Conservation (phyloP, 2,113 vertebrate species). For the Bufo gargarizans region DNA sequence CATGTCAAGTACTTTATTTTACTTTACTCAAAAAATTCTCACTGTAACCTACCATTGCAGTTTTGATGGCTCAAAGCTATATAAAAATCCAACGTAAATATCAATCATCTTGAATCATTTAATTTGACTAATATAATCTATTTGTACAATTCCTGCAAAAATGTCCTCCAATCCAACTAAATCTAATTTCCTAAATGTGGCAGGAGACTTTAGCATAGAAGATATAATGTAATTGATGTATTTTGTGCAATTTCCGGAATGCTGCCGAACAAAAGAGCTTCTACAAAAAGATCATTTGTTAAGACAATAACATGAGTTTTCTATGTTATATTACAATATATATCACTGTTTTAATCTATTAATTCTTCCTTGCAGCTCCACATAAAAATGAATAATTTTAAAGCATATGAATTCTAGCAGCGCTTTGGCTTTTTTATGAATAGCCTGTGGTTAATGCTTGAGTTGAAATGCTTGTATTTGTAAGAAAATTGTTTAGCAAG, state of each 20-base stretch:
- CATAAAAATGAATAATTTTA: slow-evolving; percentile 53
- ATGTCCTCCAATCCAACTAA: slow-evolving; percentile 42
- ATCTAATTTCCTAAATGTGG: slow-evolving; percentile 58
- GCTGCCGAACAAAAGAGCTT: slow-evolving; percentile 17
- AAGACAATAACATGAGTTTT: slow-evolving; percentile 52
- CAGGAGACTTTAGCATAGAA: slow-evolving; percentile 43
- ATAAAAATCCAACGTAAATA: slow-evolving; percentile 45
- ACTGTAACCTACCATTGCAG: slow-evolving; percentile 7
- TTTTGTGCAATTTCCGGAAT: slow-evolving; percentile 53
- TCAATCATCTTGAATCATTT: slow-evolving; percentile 52
- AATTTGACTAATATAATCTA: slow-evolving; percentile 50
- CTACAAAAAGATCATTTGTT: slow-evolving; percentile 49
- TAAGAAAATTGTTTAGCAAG: not conserved
- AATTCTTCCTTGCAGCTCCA: slow-evolving; percentile 42
- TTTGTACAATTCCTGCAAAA: slow-evolving; percentile 42
- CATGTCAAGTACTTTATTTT: not conserved
- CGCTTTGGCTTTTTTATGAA: slow-evolving; percentile 19
- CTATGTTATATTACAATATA: slow-evolving; percentile 36
- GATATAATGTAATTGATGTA: slow-evolving; percentile 54
- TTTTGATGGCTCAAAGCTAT: not conserved
- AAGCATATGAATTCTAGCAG: slow-evolving; percentile 1
- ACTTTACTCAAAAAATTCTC: slow-evolving; percentile 1
- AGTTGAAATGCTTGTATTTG: slow-evolving; percentile 12
- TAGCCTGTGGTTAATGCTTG: slow-evolving; percentile 11
- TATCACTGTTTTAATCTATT: slow-evolving; percentile 50